Evolutionary conservation across 2,797 vertebrate genomes (phyloP).

Genomic region (Oreochromis grahami): DNA sequence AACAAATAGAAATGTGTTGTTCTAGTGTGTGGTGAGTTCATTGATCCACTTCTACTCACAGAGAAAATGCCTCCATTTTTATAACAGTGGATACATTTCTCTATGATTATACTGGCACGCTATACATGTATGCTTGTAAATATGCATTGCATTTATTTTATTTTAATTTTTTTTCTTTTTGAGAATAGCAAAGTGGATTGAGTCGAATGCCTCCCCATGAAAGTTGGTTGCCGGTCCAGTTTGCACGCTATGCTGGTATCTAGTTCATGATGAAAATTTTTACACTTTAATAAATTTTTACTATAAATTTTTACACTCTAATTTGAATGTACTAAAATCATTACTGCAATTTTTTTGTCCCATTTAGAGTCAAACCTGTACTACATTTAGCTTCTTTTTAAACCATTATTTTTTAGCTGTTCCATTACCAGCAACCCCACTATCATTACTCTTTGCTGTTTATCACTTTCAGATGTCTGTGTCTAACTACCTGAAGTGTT

Average conservation of each 20-base stretch:
- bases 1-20: not conserved
- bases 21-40: not conserved
- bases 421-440: not conserved
- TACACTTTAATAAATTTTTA: not conserved
- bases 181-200: not conserved
- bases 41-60: no score
- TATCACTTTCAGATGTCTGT: not conserved
- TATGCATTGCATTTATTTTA: not conserved
- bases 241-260: not conserved
- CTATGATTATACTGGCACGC: not conserved
- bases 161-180: not conserved
- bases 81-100: not conserved
- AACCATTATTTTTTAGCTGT: not conserved
- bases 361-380: not conserved
- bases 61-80: not conserved
- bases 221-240: not conserved
- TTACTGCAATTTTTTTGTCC: not conserved
- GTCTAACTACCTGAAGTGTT: not conserved
- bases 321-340: not conserved
- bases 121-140: not conserved
- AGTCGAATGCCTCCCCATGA: not conserved
- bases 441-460: not conserved
- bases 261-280: not conserved
- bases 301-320: not conserved
- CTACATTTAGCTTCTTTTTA: not conserved